A percentile compares a stretch with the other conserved stretches of the same genome.
phyloP scores from a whole-genome alignment of 2,888 invertebrate species.

The Margaritifera margaritifera region DNA sequence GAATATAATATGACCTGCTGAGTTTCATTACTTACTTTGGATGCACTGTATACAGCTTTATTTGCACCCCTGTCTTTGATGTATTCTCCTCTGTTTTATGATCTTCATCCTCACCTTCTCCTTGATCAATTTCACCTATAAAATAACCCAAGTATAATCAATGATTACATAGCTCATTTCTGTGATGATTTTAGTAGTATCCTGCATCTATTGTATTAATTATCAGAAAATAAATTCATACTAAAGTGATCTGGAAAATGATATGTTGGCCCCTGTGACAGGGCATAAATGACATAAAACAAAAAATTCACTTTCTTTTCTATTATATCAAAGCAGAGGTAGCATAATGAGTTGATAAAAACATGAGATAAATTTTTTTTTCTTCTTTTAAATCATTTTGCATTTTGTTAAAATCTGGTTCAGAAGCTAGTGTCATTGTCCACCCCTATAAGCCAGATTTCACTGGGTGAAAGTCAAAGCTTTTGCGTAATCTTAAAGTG shows the following conservation, averaged over 20 bases:
- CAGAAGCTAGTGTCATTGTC: no score
- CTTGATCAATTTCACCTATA: conserved; percentile 59
- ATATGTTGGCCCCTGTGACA: background rate
- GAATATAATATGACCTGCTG: background rate
- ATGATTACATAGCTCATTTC: background rate
- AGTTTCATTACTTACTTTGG: conserved; percentile 55
- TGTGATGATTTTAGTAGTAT: no score
- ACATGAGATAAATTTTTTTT: no score
- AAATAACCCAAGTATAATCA: conserved; percentile 4
- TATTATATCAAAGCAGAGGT: no score
- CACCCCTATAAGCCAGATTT: no score
- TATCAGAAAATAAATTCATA: no score
- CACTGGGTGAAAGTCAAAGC: no score
- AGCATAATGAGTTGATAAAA: no score
- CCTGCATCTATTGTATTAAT: no score
- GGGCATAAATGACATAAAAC: background rate
- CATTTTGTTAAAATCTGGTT: no score
- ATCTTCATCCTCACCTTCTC: conserved; percentile 76
- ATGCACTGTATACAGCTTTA: conserved; percentile 67
- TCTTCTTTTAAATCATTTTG: no score
- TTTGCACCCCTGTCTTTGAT: conserved; percentile 61
- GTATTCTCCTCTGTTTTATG: conserved; percentile 40
- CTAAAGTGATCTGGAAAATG: background rate
- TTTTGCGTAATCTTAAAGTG: no score
- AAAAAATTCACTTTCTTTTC: background rate